Evolutionary conservation across 30 jellyfish, hydroid and myxozoan species (phyloP).

Genomic region (Turritopsis rubra): DNA sequence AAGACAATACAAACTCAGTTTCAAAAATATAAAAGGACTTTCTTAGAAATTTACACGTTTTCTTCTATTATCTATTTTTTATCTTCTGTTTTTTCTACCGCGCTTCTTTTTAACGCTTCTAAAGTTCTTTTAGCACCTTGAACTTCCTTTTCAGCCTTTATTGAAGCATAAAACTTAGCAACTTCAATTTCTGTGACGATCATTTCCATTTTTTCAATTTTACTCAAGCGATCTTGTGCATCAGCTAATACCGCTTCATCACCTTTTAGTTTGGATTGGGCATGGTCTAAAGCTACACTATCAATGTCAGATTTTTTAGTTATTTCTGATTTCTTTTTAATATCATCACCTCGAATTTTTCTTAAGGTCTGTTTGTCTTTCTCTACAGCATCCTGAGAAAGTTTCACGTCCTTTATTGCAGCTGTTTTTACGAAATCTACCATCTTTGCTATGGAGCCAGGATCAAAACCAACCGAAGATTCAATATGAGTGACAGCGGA

Average conservation of each 20-base stretch:
- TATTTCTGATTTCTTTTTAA: conserved; percentile 32
- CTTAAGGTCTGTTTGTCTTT: conserved; percentile 60
- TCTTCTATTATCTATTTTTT: not conserved
- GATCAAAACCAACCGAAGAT: conserved; percentile 88
- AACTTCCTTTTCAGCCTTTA: conserved; percentile 22
- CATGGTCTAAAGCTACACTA: conserved; percentile 53
- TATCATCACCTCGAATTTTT: conserved; percentile 53
- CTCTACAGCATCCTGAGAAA: conserved; percentile 65
- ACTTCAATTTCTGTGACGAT: conserved; percentile 87
- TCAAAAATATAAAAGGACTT: not conserved
- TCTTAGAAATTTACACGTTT: no score
- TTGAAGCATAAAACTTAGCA: conserved; percentile 71
- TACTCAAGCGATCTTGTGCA: conserved; percentile 77
- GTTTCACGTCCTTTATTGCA: conserved; percentile 78
- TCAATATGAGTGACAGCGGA: conserved; percentile 86
- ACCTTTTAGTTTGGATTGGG: conserved; percentile 54
- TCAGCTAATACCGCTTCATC: conserved; percentile 71
- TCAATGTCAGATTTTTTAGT: conserved; percentile 31
- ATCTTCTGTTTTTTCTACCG: conserved; percentile 12
- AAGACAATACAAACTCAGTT: not conserved
- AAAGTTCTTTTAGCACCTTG: conserved; percentile 24
- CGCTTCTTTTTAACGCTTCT: conserved; percentile 25
- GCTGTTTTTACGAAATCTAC: conserved; percentile 89
- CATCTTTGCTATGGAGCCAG: conserved; percentile 87
- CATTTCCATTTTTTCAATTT: conserved; percentile 75